A percentile compares a stretch with the other conserved stretches of the same genome.
Evolutionary conservation across 2,797 vertebrate genomes (phyloP).

Genomic region (Cyclura pinguis): DNA sequence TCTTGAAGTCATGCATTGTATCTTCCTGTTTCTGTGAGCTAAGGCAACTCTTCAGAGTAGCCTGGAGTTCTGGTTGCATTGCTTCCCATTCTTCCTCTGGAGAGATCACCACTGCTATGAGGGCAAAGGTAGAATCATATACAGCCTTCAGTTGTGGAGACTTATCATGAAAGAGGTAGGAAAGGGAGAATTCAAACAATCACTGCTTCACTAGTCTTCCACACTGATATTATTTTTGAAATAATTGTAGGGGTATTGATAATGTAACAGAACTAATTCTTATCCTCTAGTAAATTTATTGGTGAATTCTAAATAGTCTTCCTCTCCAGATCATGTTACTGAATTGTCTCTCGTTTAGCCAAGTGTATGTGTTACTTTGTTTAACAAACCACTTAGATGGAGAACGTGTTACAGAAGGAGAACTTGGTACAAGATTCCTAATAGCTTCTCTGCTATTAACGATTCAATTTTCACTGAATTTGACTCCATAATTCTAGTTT

Average conservation of each 20-base stretch:
- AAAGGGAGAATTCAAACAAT: background rate
- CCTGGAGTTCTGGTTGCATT: slow-evolving; percentile 91
- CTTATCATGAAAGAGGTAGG: background rate
- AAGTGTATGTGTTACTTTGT: no score
- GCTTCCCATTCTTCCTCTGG: slow-evolving; percentile 93
- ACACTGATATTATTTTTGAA: background rate
- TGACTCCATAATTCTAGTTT: no score
- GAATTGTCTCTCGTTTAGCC: background rate
- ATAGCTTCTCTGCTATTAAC: no score
- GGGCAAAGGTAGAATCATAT: slow-evolving; percentile 4
- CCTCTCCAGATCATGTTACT: background rate
- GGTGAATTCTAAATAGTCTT: background rate
- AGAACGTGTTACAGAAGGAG: background rate
- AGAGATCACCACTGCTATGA: slow-evolving; percentile 80
- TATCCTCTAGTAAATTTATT: background rate
- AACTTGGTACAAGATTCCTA: background rate
- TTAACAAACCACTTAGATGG: background rate
- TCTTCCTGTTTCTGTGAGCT: slow-evolving; percentile 73
- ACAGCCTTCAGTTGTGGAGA: background rate
- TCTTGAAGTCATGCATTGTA: slow-evolving; percentile 59
- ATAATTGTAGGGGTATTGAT: background rate
- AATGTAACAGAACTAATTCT: background rate
- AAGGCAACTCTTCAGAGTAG: slow-evolving; percentile 81
- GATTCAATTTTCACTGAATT: no score
- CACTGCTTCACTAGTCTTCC: background rate